phyloP scores from a whole-genome alignment of 2,888 invertebrate genomes.

The Meghimatium bilineatum region DNA sequence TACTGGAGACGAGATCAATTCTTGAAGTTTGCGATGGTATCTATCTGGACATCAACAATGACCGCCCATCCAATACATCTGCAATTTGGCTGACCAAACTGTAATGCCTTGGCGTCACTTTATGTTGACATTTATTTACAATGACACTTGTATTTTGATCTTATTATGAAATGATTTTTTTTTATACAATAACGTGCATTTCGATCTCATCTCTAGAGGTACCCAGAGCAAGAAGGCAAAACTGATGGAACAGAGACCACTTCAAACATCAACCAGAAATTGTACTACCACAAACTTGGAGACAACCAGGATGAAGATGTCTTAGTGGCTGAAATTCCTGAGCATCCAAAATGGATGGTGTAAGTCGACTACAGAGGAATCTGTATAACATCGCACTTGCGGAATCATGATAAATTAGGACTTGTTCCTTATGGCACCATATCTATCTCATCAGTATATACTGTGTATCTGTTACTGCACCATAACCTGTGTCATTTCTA shows the following conservation, averaged over 20 bases:
- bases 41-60: no score
- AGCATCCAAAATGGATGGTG: constrained; percentile 93
- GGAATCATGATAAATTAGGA: not conserved
- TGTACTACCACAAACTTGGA: constrained; percentile 93
- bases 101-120: no score
- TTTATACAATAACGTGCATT: no score
- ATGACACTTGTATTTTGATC: no score
- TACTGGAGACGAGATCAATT: no score
- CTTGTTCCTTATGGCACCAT: not conserved
- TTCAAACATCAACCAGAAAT: constrained; percentile 91
- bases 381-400: not conserved
- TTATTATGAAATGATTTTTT: no score
- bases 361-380: constrained; percentile 79
- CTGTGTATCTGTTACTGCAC: not conserved
- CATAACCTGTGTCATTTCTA: not conserved
- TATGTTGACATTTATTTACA: no score
- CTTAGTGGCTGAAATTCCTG: constrained; percentile 90
- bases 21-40: no score
- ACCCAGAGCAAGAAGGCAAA: constrained; percentile 88
- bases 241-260: constrained; percentile 93
- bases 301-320: constrained; percentile 91
- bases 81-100: no score
- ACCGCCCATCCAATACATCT: no score
- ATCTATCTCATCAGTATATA: not conserved
- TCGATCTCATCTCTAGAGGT: constrained; percentile 81